Base-by-base conservation (phyloP, 2,888 invertebrate genomes). In the Chrysolina haemoptera region DNA sequence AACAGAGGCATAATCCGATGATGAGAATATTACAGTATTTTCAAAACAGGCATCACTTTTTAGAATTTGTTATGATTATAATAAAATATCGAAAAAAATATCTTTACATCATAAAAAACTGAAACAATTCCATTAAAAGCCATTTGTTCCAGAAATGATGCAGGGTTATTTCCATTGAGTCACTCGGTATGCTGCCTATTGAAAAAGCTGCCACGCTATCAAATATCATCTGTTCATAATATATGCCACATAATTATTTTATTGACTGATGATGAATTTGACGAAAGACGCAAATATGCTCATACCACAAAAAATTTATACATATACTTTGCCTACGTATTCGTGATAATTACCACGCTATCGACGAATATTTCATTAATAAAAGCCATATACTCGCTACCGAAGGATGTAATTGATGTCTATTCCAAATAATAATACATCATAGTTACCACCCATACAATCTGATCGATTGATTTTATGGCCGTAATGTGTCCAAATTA, bases 401-500 rank as follows among this genome's bases (percentile, higher is more conserved):
- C 59, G 35, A 22, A 59, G 22, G n/a, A 59, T 27, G n/a, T 59
- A 59, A 59, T 59, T 59, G 59, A 22, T 59, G 59, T n/a, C 27
- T n/a, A 27, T 22, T 59, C 35, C 59, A n/a, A 59, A 59, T 59
- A 59, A 59, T 35, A 59, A 59, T 10, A 35, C 35, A 59, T 59
- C 59, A 59, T 27, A 27, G 59, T 27, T 59, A 27, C 59, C 59
- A 59, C 59, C 59, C 35, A 59, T 59, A 59, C 59, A 35, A 9
- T n/a, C 59, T n/a, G 27, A 59, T 35, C n/a, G 59, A 46, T 46
- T 46, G n/a, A 12, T 59, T 22, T 1, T 14, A 27, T 10, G 35
- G 16, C 59, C 35, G 59, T 59, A 59, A 59, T 59, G 59, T 59
- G 59, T 22, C 59, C 59, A 59, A 59, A 59, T 59, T 59, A 59